Conservation (phyloP, 2,113 vertebrate species). For the Tychaedon coryphoeus region DNA sequence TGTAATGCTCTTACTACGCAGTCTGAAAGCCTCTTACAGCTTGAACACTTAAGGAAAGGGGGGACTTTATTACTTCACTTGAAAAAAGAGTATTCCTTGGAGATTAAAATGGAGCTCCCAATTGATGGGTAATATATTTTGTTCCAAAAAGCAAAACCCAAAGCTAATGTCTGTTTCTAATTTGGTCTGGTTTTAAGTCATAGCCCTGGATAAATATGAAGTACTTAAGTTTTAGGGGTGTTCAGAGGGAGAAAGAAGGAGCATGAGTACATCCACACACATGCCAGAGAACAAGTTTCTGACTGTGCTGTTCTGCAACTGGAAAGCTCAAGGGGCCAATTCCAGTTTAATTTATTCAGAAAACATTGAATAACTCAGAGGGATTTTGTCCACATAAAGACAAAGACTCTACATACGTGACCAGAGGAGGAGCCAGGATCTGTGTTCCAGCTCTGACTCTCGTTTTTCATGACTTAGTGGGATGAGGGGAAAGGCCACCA, state of each 20-base stretch:
- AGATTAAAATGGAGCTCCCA: slow-evolving; percentile 10
- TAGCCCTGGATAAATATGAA: neutral
- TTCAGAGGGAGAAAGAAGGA: neutral
- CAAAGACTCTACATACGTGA: neutral
- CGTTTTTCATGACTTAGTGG: neutral
- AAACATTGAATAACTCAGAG: neutral
- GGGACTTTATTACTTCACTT: neutral
- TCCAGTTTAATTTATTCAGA: neutral
- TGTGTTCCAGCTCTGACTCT: neutral
- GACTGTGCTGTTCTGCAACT: neutral
- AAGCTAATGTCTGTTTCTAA: slow-evolving; percentile 11
- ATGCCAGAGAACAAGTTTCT: neutral
- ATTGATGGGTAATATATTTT: neutral
- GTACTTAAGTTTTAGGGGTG: neutral
- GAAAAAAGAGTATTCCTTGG: neutral
- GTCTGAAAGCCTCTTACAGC: slow-evolving; percentile 36
- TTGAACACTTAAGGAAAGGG: neutral
- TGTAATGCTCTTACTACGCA: neutral
- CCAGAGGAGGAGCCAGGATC: neutral
- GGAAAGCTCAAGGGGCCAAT: neutral
- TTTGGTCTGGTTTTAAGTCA: neutral
- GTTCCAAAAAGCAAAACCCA: neutral
- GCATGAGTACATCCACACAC: neutral
- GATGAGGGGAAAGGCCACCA: neutral
- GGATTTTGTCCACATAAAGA: neutral